Percentiles rank a stretch among this genome's conserved stretches.
Evolutionary conservation across 1,140 invertebrate species (phyloP).

Genomic region (Branchinecta lynchi): DNA sequence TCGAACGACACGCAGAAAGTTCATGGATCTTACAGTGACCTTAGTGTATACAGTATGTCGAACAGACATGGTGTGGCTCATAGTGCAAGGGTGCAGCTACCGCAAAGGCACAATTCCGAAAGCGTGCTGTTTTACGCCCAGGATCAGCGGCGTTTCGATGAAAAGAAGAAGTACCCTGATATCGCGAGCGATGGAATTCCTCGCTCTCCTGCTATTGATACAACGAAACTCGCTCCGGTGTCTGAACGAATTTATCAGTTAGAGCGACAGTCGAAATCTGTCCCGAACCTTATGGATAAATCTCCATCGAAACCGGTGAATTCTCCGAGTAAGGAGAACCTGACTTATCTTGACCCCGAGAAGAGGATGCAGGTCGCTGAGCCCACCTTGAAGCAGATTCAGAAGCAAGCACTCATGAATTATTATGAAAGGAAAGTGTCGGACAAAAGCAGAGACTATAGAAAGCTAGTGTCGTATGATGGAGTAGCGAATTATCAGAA

Average conservation of each 20-base stretch:
- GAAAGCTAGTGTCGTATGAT: too few species aligned
- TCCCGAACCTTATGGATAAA: constrained; percentile 19
- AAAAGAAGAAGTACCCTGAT: constrained; percentile 15
- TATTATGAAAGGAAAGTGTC: constrained; percentile 56
- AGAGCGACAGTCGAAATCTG: constrained; percentile 35
- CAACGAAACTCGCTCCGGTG: constrained; percentile 41
- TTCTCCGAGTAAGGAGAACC: constrained; percentile 25
- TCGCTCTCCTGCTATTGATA: constrained; percentile 33
- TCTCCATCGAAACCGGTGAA: neutral
- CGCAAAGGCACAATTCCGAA: constrained; percentile 61
- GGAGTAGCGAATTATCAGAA: too few species aligned
- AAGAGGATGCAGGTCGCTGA: constrained; percentile 56
- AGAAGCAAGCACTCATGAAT: constrained; percentile 67
- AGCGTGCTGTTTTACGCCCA: constrained; percentile 47
- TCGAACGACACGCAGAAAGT: constrained; percentile 66
- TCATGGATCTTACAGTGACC: constrained; percentile 59
- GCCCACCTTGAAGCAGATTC: constrained; percentile 62
- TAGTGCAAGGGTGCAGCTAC: constrained; percentile 58
- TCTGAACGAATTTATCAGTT: constrained; percentile 57
- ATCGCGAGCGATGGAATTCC: constrained; percentile 20
- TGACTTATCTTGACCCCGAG: constrained; percentile 55
- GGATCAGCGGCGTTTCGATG: constrained; percentile 19
- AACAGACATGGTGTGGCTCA: constrained; percentile 43
- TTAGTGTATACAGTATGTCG: constrained; percentile 43
- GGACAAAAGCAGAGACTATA: too few species aligned